Percentiles rank a stretch among this genome's conserved stretches.
These are phyloP conservation scores for Ichneumoninae sp. DNA, from an alignment of 2,888 invertebrate species.

Conservation along the genomic window DNA sequence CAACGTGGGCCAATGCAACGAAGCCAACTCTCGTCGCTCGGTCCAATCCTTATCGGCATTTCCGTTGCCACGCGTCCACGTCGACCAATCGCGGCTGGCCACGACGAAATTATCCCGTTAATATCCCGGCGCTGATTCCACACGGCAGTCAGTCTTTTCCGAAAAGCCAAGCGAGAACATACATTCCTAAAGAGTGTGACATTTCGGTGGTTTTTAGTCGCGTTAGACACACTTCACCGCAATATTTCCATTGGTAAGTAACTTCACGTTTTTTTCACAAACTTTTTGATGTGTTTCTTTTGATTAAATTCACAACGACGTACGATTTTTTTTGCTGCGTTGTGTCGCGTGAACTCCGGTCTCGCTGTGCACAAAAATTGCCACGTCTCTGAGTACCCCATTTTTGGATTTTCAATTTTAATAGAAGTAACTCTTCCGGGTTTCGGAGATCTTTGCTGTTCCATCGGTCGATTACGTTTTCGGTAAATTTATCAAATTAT, in stretches of 20 bases:
- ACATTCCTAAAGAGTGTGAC: conserved; percentile 54
- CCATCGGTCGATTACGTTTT: not conserved
- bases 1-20: conserved; percentile 89
- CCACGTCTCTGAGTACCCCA: conserved; percentile 47
- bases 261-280: not conserved
- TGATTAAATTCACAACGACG: too few species aligned
- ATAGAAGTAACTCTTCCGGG: not conserved
- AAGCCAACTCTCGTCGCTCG: conserved; percentile 86
- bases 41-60: conserved; percentile 85
- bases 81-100: conserved; percentile 87
- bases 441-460: not conserved
- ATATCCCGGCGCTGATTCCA: conserved; percentile 78
- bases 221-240: conserved; percentile 34
- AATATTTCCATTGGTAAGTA: conserved; percentile 67
- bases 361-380: conserved; percentile 24
- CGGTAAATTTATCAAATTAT: not conserved
- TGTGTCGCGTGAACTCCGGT: not conserved
- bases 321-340: not conserved
- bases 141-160: conserved; percentile 79
- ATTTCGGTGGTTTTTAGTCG: conserved; percentile 57
- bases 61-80: conserved; percentile 78
- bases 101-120: conserved; percentile 86
- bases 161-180: conserved; percentile 67
- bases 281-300: conserved; percentile 13
- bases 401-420: not conserved